Conservation (phyloP, 2,113 vertebrate species). For the Lycaon pictus region DNA sequence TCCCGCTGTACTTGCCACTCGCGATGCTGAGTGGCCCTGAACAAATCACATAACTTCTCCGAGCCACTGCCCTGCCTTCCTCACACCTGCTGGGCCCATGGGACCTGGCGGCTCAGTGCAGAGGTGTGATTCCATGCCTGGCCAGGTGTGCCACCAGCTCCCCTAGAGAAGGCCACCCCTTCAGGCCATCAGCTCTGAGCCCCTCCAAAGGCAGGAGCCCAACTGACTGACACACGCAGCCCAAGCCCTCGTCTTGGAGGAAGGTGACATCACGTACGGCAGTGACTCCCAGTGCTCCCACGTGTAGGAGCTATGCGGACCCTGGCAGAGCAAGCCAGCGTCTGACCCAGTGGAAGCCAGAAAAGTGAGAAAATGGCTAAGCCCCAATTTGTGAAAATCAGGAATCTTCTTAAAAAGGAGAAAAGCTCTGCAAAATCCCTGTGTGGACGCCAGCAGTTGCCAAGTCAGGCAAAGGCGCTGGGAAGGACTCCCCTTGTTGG, state of each 20-base stretch:
- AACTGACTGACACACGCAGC: rapidly evolving
- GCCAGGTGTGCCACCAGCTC: rapidly evolving
- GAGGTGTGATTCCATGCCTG: neutral
- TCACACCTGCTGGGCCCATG: neutral
- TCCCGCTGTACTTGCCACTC: neutral
- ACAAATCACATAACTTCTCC: neutral
- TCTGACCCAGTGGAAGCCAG: neutral
- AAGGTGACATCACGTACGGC: too few relatives aligned
- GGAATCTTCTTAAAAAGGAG: constrained; percentile 41
- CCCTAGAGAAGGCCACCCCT: neutral
- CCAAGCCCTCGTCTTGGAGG: neutral
- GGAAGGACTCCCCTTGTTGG: neutral
- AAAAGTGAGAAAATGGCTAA: constrained; percentile 27
- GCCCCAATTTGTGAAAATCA: constrained; percentile 49
- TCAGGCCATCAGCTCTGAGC: neutral
- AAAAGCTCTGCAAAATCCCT: neutral
- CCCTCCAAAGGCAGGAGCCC: neutral
- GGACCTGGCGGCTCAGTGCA: neutral
- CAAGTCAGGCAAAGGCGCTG: neutral
- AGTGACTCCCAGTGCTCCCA: neutral
- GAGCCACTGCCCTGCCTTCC: neutral
- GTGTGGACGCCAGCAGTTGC: neutral
- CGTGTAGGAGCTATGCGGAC: neutral
- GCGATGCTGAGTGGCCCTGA: neutral
- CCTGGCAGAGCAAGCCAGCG: neutral